These are phyloP conservation scores for Netelia virgata DNA, from an alignment of 2,888 invertebrate genomes.

Conservation along the genomic window DNA sequence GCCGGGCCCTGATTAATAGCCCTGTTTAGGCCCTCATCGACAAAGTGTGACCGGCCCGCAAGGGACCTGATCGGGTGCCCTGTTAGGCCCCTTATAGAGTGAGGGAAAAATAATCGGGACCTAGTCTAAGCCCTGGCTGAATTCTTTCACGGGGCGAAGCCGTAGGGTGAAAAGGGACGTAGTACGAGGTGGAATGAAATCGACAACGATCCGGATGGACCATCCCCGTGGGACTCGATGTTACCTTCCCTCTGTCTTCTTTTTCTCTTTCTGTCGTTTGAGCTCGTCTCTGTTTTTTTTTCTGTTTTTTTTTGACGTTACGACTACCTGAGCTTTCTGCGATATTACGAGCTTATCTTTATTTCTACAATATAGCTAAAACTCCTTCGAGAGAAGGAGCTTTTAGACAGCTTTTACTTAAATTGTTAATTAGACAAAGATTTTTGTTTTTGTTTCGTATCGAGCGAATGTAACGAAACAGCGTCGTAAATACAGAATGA, in stretches of 20 bases:
- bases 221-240: not conserved
- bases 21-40: no score
- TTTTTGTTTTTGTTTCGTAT: not conserved
- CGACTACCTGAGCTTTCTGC: not conserved
- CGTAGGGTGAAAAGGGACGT: slow-evolving; percentile 13
- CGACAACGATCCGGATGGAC: slow-evolving; percentile 31
- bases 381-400: no score
- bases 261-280: not conserved
- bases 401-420: not conserved
- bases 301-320: not conserved
- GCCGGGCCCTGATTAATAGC: no score
- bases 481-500: not conserved
- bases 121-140: no score
- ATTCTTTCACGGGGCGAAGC: no score
- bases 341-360: not conserved
- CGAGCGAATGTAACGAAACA: not conserved
- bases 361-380: not conserved
- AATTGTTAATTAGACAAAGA: not conserved
- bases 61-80: no score
- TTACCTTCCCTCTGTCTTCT: not conserved
- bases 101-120: no score
- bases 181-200: slow-evolving; percentile 34
- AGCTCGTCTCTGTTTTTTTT: not conserved
- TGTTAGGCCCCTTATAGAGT: no score
- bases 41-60: no score